These are phyloP conservation scores for Augiades crinisus DNA, from an alignment of 2,888 invertebrate species.

Conservation along the genomic window DNA sequence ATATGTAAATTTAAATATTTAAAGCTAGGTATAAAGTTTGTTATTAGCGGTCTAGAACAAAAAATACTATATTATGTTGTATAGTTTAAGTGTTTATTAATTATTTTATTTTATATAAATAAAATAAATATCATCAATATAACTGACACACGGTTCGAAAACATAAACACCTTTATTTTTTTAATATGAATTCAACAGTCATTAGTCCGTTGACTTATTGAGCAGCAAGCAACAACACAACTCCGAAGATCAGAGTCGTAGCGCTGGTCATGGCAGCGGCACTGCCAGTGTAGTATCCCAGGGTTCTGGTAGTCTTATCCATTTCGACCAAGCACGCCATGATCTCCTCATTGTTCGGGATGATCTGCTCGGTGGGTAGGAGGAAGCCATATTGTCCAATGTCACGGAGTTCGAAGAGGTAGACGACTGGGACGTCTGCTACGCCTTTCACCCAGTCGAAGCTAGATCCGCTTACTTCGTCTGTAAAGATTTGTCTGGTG, in stretches of 20 bases:
- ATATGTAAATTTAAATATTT: too few relatives aligned
- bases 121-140: too few relatives aligned
- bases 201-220: too few relatives aligned
- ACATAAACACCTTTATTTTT: too few relatives aligned
- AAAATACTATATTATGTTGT: too few relatives aligned
- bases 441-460: slow-evolving; percentile 89
- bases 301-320: slow-evolving; percentile 43
- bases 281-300: slow-evolving; percentile 45
- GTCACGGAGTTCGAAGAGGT: slow-evolving; percentile 87
- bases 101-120: too few relatives aligned
- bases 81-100: too few relatives aligned
- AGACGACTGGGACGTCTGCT: slow-evolving; percentile 83
- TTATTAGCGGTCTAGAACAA: too few relatives aligned
- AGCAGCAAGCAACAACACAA: not conserved
- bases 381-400: slow-evolving; percentile 84
- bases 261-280: slow-evolving; percentile 22
- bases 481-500: too few relatives aligned
- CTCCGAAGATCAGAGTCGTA: slow-evolving; percentile 6
- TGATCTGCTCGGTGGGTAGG: slow-evolving; percentile 85
- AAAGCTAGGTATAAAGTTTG: too few relatives aligned
- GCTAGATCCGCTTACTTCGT: slow-evolving; percentile 72
- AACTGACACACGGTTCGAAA: too few relatives aligned
- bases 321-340: slow-evolving; percentile 65
- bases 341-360: slow-evolving; percentile 82
- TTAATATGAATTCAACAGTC: too few relatives aligned